phyloP scores from a whole-genome alignment of 2,888 invertebrate species.

The Lasiommata megera region DNA sequence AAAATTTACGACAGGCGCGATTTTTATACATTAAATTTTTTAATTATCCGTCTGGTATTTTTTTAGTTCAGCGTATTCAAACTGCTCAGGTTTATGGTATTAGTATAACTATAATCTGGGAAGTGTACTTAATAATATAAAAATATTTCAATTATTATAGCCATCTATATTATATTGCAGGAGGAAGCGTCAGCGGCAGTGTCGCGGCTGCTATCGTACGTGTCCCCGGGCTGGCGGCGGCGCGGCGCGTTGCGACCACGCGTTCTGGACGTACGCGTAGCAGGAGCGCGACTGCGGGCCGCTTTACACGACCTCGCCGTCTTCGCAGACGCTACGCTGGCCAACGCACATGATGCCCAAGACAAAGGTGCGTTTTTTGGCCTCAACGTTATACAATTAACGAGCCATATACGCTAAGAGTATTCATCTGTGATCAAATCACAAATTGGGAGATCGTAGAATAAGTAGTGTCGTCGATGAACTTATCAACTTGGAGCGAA shows the following conservation, averaged over 20 bases:
- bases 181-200: constrained; percentile 91
- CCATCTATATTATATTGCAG: constrained; percentile 44
- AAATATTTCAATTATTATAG: no score
- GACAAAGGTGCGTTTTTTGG: constrained; percentile 83
- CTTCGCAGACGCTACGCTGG: constrained; percentile 93
- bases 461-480: no score
- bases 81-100: no score
- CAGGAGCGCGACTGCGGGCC: constrained; percentile 88
- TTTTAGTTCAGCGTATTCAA: no score
- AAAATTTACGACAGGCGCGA: no score
- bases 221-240: constrained; percentile 90
- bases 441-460: not conserved
- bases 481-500: no score
- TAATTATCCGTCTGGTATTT: no score
- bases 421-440: not conserved
- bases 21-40: no score
- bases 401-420: not conserved
- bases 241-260: constrained; percentile 89
- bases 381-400: not conserved
- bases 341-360: constrained; percentile 91
- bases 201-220: constrained; percentile 86
- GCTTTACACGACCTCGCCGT: constrained; percentile 93
- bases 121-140: no score
- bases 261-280: constrained; percentile 91
- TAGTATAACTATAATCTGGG: no score